Percentiles rank a stretch among this genome's conserved stretches.
These are phyloP conservation scores for Hyperopisus bebe DNA, from an alignment of 2,113 vertebrate species.

Conservation along the genomic window DNA sequence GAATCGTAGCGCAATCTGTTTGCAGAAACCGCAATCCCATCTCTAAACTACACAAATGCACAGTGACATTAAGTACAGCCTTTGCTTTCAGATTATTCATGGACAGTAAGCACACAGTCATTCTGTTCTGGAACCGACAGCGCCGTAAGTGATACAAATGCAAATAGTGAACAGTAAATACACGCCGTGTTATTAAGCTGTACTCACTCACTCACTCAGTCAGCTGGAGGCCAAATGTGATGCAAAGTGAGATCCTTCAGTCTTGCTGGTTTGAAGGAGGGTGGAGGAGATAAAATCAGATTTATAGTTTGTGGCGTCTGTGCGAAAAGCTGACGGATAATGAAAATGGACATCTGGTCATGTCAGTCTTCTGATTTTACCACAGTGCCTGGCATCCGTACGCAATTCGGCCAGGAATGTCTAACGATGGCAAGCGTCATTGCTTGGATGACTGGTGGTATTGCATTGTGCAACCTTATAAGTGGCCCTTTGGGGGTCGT, in stretches of 20 bases:
- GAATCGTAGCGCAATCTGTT: neutral
- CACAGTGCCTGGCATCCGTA: neutral
- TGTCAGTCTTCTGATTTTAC: conserved; percentile 4
- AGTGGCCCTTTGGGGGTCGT: neutral
- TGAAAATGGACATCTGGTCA: neutral
- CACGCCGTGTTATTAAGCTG: neutral
- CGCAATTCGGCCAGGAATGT: neutral
- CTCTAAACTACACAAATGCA: neutral
- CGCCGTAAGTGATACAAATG: neutral
- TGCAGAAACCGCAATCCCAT: neutral
- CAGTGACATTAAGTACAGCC: neutral
- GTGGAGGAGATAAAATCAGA: conserved; percentile 18
- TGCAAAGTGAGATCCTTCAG: neutral
- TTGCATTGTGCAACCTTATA: neutral
- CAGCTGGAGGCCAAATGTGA: neutral
- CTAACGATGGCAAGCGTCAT: neutral
- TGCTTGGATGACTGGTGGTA: neutral
- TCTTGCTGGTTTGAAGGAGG: conserved; percentile 29
- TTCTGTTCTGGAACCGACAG: neutral
- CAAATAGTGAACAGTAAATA: neutral
- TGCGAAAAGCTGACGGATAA: neutral
- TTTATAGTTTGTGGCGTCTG: conserved; percentile 12
- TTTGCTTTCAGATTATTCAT: neutral
- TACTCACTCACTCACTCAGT: neutral
- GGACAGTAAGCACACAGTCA: neutral